These are phyloP conservation scores for Phocides pigmalion DNA, from an alignment of 1,140 invertebrate genomes.

Conservation along the genomic window DNA sequence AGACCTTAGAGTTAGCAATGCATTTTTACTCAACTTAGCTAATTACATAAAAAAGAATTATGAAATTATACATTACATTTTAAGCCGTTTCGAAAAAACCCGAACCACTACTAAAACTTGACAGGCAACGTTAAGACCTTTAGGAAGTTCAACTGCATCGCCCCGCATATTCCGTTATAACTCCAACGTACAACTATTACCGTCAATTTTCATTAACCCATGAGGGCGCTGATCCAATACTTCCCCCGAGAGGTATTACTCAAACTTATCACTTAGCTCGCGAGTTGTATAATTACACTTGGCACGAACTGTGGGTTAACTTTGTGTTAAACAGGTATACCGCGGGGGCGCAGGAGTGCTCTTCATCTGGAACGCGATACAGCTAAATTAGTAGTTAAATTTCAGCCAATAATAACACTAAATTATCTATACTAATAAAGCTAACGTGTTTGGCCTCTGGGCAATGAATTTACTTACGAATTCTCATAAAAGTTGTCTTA, in stretches of 20 bases:
- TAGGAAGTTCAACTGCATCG: not conserved
- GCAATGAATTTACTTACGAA: too few species aligned
- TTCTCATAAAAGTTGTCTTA: too few species aligned
- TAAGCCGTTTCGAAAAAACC: too few species aligned
- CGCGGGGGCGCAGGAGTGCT: not conserved
- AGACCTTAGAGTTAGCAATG: too few species aligned
- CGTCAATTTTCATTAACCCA: constrained; percentile 15
- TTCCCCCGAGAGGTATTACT: not conserved
- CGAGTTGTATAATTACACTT: constrained; percentile 8
- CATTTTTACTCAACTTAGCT: too few species aligned
- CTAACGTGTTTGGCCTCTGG: too few species aligned
- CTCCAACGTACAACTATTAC: not conserved
- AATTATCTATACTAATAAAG: too few species aligned
- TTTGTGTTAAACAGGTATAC: not conserved
- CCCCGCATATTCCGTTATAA: not conserved
- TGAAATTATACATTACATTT: too few species aligned
- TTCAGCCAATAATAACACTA: too few species aligned
- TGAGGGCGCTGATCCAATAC: constrained; percentile 10
- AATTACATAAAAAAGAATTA: too few species aligned
- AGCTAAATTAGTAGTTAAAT: not conserved
- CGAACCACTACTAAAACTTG: too few species aligned
- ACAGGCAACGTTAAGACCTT: not conserved
- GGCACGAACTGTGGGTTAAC: not conserved
- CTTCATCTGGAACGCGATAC: not conserved
- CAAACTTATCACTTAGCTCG: constrained; percentile 20